These are phyloP conservation scores for Heliconius eleuchia DNA, from an alignment of 1,140 invertebrate species.

Conservation along the genomic window DNA sequence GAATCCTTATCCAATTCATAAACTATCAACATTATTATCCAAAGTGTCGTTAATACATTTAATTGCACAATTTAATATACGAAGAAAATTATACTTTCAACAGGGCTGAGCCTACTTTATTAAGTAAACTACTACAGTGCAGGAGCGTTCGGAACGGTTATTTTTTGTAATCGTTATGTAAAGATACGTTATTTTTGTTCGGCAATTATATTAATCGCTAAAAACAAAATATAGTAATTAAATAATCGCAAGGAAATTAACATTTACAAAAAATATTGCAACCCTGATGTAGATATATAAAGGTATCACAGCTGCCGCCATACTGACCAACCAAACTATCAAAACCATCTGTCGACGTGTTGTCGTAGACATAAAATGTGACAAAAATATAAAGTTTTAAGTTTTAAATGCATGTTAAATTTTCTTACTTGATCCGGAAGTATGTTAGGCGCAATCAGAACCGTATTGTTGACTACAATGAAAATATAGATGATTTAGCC, in stretches of 20 bases:
- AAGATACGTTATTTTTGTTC: too few species aligned
- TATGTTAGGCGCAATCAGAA: background rate
- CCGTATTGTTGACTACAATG: background rate
- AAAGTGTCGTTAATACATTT: background rate
- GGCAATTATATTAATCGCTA: too few species aligned
- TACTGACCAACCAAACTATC: constrained; percentile 24
- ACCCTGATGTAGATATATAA: background rate
- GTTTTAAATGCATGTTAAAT: constrained; percentile 4
- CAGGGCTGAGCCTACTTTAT: background rate
- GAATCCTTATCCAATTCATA: background rate
- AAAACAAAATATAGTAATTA: background rate
- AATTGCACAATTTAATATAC: constrained; percentile 1
- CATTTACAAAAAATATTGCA: background rate
- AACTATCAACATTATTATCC: background rate
- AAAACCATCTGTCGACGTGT: constrained; percentile 30
- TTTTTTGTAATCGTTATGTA: too few species aligned
- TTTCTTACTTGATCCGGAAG: background rate
- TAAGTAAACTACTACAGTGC: too few species aligned
- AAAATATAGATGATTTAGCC: background rate
- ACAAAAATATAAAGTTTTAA: constrained; percentile 22
- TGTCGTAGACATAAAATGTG: constrained; percentile 17
- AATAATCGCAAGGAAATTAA: background rate
- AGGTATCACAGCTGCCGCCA: constrained; percentile 25
- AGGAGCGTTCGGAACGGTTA: too few species aligned
- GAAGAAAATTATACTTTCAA: background rate